Conservation (phyloP, 2,888 invertebrate genomes). For the Venusia cambrica region DNA sequence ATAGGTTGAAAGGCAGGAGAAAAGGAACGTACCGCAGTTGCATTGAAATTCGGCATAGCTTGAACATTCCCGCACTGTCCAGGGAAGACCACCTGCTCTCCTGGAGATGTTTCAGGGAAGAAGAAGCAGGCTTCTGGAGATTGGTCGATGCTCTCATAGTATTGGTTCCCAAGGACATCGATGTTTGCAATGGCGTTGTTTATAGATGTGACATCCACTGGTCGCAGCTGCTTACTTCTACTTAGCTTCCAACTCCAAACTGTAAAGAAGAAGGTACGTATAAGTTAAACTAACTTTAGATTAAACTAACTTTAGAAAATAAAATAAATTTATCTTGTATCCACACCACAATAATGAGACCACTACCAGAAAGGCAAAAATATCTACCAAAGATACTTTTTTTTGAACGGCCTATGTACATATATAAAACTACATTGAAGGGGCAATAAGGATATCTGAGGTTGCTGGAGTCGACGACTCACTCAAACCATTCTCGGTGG, state of each 20-base stretch:
- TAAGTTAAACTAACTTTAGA: too few species aligned
- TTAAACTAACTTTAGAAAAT: too few species aligned
- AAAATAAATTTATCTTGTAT: not conserved
- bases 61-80: slow-evolving; percentile 53
- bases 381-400: too few species aligned
- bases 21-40: slow-evolving; percentile 41
- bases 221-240: slow-evolving; percentile 39
- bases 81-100: slow-evolving; percentile 43
- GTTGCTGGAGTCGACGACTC: too few species aligned
- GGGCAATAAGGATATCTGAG: too few species aligned
- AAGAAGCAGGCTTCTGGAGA: slow-evolving; percentile 52
- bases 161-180: slow-evolving; percentile 43
- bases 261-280: too few species aligned
- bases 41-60: slow-evolving; percentile 45
- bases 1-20: too few species aligned
- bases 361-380: too few species aligned
- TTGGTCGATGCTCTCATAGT: slow-evolving; percentile 46
- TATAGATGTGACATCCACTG: slow-evolving; percentile 36
- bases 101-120: slow-evolving; percentile 43
- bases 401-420: too few species aligned
- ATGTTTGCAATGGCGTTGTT: slow-evolving; percentile 39
- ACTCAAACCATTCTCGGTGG: too few species aligned
- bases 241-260: slow-evolving; percentile 67
- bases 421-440: too few species aligned
- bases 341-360: too few species aligned